Conservation (phyloP, 1,140 invertebrate genomes). For the Neelides sp. region DNA sequence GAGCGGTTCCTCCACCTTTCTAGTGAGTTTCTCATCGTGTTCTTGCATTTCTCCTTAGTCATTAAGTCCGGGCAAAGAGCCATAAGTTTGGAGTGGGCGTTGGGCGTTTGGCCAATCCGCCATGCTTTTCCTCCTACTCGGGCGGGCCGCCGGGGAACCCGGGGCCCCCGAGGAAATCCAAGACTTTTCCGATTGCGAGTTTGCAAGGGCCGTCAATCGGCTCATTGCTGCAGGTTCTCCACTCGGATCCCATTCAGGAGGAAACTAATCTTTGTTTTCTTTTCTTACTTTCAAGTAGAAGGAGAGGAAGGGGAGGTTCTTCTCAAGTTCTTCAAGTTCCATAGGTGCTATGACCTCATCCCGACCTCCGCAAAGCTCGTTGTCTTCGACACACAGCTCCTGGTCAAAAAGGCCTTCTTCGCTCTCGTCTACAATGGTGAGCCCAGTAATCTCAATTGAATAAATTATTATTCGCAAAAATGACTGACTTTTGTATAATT, state of each 20-base stretch:
- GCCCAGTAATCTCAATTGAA: slow-evolving; percentile 31
- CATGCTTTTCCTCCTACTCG: too few relatives aligned
- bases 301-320: slow-evolving; percentile 92
- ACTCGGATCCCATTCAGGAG: too few relatives aligned
- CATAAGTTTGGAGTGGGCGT: too few relatives aligned
- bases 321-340: slow-evolving; percentile 97
- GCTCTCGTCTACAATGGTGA: slow-evolving; percentile 95
- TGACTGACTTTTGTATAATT: neutral
- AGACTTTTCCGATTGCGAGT: too few relatives aligned
- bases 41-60: neutral
- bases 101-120: too few relatives aligned
- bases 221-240: too few relatives aligned
- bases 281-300: too few relatives aligned
- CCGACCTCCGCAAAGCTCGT: slow-evolving; percentile 97
- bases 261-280: too few relatives aligned
- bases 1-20: slow-evolving; percentile 65
- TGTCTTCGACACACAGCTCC: slow-evolving; percentile 96
- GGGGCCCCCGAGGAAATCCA: too few relatives aligned
- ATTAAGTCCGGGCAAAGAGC: neutral
- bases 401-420: slow-evolving; percentile 98
- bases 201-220: too few relatives aligned
- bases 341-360: slow-evolving; percentile 98
- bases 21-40: slow-evolving; percentile 39
- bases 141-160: too few relatives aligned
- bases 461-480: neutral